Conservation (phyloP, 2,113 vertebrate species). For the Pandion haliaetus region DNA sequence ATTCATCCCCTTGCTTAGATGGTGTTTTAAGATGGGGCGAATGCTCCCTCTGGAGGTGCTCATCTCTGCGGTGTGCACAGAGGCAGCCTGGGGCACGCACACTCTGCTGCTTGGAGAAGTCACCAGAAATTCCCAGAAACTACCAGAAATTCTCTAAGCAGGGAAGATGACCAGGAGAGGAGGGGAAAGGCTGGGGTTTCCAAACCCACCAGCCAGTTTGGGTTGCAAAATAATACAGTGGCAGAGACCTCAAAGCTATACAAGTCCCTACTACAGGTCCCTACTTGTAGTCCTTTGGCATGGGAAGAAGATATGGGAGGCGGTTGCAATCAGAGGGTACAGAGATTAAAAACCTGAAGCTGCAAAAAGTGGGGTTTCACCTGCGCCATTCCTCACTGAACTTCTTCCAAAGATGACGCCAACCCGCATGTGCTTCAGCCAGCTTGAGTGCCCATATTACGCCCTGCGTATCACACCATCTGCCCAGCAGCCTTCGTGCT, state of each 20-base stretch:
- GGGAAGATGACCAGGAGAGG: not conserved
- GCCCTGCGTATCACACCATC: rapidly evolving
- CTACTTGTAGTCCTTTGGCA: not conserved
- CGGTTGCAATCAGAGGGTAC: rapidly evolving
- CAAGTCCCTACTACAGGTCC: not conserved
- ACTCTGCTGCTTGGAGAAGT: not conserved
- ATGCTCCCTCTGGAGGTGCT: slow-evolving; percentile 64
- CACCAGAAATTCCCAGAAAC: not conserved
- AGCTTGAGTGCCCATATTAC: not conserved
- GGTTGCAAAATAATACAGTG: not conserved
- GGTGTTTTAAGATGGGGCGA: not conserved
- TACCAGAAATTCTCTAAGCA: not conserved
- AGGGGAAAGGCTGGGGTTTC: not conserved
- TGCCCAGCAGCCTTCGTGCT: not conserved
- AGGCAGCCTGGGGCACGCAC: rapidly evolving
- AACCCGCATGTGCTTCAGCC: not conserved
- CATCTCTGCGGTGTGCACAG: rapidly evolving
- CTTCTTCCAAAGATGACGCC: rapidly evolving
- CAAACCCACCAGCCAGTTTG: not conserved
- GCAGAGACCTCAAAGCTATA: not conserved
- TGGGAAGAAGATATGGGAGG: not conserved
- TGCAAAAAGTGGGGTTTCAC: rapidly evolving
- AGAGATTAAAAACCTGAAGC: not conserved
- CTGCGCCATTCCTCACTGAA: rapidly evolving
- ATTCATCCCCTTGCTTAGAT: not conserved